These are phyloP conservation scores for Cyclura pinguis DNA, from an alignment of 2,797 vertebrate genomes.

Conservation along the genomic window DNA sequence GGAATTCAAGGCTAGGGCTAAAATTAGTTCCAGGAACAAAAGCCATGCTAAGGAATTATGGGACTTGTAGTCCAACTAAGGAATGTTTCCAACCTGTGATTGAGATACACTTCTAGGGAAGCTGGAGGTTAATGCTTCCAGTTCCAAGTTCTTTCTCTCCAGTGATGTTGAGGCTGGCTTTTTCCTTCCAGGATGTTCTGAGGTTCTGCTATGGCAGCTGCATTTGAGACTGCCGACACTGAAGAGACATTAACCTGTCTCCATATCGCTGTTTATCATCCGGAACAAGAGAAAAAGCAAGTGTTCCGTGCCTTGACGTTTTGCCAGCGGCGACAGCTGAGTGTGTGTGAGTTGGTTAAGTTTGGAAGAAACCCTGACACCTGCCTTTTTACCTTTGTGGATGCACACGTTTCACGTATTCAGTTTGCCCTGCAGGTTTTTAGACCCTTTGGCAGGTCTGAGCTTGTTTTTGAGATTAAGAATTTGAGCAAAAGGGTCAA, in stretches of 20 bases:
- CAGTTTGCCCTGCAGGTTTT: conserved; percentile 88
- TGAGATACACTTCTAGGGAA: too few relatives aligned
- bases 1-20: too few relatives aligned
- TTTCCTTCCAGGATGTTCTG: neutral
- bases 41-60: too few relatives aligned
- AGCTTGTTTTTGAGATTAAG: conserved; percentile 87
- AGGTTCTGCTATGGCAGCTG: conserved; percentile 54
- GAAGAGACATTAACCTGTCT: conserved; percentile 89
- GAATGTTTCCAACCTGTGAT: too few relatives aligned
- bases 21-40: too few relatives aligned
- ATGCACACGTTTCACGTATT: conserved; percentile 86
- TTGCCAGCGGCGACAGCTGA: conserved; percentile 64
- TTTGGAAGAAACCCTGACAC: conserved; percentile 85
- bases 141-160: neutral
- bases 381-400: conserved; percentile 84
- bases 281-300: conserved; percentile 75
- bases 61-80: too few relatives aligned
- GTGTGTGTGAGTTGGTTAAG: conserved; percentile 81
- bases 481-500: conserved; percentile 89
- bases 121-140: too few relatives aligned
- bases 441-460: conserved; percentile 74
- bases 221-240: conserved; percentile 82
- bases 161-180: rapidly evolving
- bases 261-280: conserved; percentile 87
- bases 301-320: conserved; percentile 83